Conservation (phyloP, 1,140 invertebrate genomes). For the Brachystomella parvula region DNA sequence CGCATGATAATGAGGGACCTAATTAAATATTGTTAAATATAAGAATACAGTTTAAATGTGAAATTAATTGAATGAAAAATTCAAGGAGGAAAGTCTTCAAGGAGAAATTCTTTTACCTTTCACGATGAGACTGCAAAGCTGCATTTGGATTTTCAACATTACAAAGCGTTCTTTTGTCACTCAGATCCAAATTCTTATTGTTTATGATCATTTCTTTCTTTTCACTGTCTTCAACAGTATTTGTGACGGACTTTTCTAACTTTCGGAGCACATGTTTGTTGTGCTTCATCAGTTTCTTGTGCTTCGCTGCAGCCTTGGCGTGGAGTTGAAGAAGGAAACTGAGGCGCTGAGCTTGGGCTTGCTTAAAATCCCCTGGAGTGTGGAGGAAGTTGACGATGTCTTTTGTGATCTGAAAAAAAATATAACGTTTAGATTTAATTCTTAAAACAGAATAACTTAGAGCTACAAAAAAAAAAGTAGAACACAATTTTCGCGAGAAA, state of each 20-base stretch:
- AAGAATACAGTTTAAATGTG: not conserved
- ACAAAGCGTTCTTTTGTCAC: constrained; percentile 13
- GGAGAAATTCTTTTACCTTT: not conserved
- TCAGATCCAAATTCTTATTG: constrained; percentile 16
- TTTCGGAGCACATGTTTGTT: not conserved
- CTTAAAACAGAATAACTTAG: no score
- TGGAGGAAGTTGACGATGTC: constrained; percentile 19
- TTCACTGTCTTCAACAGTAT: not conserved
- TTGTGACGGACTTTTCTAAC: not conserved
- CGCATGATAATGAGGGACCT: constrained; percentile 17
- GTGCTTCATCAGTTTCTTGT: constrained; percentile 8
- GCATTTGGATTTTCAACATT: not conserved
- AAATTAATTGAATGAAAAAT: not conserved
- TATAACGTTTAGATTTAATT: no score
- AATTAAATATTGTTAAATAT: not conserved
- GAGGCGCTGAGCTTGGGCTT: constrained; percentile 6
- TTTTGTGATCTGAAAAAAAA: constrained; percentile 15
- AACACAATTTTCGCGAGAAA: not conserved
- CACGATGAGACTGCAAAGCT: not conserved
- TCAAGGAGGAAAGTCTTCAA: not conserved
- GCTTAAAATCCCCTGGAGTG: constrained; percentile 1
- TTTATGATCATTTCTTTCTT: constrained; percentile 11
- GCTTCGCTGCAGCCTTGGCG: constrained; percentile 4
- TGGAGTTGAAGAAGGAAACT: not conserved
- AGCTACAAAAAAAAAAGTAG: not conserved